Percentiles rank a stretch among this genome's conserved stretches.
phyloP scores from a whole-genome alignment of 1,140 invertebrate species.

The Charaxes varanes region DNA sequence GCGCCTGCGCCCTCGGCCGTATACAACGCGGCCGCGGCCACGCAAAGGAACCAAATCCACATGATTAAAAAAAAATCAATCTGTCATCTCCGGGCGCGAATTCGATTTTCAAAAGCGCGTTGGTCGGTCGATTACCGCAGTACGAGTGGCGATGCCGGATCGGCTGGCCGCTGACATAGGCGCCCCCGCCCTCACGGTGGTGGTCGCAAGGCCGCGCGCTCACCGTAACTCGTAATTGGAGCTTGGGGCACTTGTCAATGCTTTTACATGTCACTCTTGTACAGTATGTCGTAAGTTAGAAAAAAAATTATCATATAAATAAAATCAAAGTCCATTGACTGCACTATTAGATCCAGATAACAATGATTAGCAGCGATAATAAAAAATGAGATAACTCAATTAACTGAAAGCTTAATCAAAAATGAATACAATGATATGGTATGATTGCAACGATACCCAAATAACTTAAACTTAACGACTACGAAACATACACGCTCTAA shows the following conservation, averaged over 20 bases:
- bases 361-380: no score
- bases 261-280: constrained; percentile 36
- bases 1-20: constrained; percentile 43
- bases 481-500: no score
- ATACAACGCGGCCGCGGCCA: constrained; percentile 39
- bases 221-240: constrained; percentile 32
- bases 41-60: constrained; percentile 52
- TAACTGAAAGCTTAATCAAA: no score
- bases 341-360: no score
- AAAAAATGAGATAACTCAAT: no score
- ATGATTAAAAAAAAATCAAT: constrained; percentile 44
- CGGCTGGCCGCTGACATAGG: constrained; percentile 44
- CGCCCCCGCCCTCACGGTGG: constrained; percentile 54
- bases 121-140: constrained; percentile 46
- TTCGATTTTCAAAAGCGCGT: constrained; percentile 50
- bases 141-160: constrained; percentile 45
- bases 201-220: constrained; percentile 50
- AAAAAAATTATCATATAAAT: no score
- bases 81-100: constrained; percentile 40
- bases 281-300: constrained; percentile 26
- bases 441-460: no score
- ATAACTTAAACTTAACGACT: no score
- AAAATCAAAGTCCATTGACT: no score
- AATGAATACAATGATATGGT: no score
- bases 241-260: constrained; percentile 34